Evolutionary conservation across 2,888 invertebrate species (phyloP).

Genomic region (Bimastos eiseni): DNA sequence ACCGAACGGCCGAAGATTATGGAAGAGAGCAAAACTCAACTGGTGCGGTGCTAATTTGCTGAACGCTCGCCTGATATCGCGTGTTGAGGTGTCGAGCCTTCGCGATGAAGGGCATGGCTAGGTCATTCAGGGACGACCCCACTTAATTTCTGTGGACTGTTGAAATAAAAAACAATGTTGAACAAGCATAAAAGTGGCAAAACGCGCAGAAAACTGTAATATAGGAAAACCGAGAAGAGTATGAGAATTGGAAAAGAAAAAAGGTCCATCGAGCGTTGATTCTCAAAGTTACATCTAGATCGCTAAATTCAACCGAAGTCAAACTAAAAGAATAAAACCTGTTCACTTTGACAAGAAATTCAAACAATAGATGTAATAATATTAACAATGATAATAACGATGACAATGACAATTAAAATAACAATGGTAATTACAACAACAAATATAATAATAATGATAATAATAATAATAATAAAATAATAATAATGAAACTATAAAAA

Average conservation of each 20-base stretch:
- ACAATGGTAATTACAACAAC: slow-evolving; percentile 1
- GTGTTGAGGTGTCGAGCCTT: neutral
- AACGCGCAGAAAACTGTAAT: too few relatives aligned
- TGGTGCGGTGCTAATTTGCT: neutral
- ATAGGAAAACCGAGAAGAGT: too few relatives aligned
- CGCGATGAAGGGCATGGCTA: neutral
- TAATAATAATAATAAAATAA: slow-evolving; percentile 17
- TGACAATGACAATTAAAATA: neutral
- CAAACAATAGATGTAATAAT: neutral
- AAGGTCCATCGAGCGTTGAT: too few relatives aligned
- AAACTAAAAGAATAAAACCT: too few relatives aligned
- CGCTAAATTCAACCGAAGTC: too few relatives aligned
- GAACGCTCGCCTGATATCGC: neutral
- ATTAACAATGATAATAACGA: too few relatives aligned
- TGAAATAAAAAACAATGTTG: too few relatives aligned
- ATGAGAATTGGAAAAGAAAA: too few relatives aligned
- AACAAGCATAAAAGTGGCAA: too few relatives aligned
- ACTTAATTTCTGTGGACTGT: too few relatives aligned
- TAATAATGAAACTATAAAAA: too few relatives aligned
- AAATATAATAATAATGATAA: slow-evolving; percentile 23
- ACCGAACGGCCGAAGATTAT: neutral
- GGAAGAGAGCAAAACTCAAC: neutral
- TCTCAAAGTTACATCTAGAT: too few relatives aligned
- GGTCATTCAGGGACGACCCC: neutral
- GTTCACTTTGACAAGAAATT: neutral